Base-by-base conservation (phyloP, 2,797 vertebrate genomes). In the Danio kyathit region DNA sequence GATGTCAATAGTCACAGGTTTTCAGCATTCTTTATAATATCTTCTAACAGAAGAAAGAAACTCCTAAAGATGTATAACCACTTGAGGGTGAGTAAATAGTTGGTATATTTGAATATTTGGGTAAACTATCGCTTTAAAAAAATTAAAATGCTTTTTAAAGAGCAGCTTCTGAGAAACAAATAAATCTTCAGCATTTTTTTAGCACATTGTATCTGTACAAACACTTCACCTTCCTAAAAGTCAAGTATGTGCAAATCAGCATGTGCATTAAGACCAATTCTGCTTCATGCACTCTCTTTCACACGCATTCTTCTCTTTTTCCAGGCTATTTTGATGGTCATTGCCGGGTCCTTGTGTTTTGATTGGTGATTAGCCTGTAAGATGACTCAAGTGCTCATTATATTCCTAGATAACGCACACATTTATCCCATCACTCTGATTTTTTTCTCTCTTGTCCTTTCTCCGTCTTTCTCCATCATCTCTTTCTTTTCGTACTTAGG, bases 381-480 rank as follows among this genome's bases (percentile, higher is more conserved):
- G 14, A 60, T 29, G 71, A 3, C 71, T 74, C 19, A 46, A 74
- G 71, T 60, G 56, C 71, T 74, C 17, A 46, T 74, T 74, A 74
- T 73, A 71, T 69, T 49, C 57, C 44, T 60, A 74, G 43, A 54
- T 44, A 21, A 71, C 29, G 29, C 16, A 52, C 16, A 49, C 61
- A 74, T 77, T 46, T 63, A 72, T 59, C 6, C 74, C 78, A 54
- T 44, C 48, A 5, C 13, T 38, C 19, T 75, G 66, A 54, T 65
- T 44, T 79, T n/a, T 29, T 29, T 63, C 48, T 74, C 60, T 77
- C 74, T 83, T 57, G 41, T 38, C n/a, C 57, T 64, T 12, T 82
- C 51, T 38, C 13, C 16, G 19, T 76, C 48, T 56, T 21, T 76
- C 46, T 81, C 40, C 4, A 12, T 75, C 38, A 70, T 63, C 56